A percentile compares a stretch with the other conserved stretches of the same genome.
Evolutionary conservation across 1,140 invertebrate species (phyloP).

Genomic region (Brachionus asplanchnoidis): DNA sequence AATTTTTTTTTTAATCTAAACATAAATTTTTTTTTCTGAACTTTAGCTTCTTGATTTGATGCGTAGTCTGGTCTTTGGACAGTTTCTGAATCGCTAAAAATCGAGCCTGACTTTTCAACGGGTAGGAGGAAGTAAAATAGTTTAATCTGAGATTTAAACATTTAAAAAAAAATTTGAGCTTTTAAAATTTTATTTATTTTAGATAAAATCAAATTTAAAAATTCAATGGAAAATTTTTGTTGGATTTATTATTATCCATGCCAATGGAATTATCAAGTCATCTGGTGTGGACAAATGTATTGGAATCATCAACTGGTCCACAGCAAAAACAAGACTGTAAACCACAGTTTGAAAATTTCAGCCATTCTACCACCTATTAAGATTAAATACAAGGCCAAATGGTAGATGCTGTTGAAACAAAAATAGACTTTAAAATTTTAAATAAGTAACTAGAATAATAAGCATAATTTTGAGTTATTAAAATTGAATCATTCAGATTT

Average conservation of each 20-base stretch:
- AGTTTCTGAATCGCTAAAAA: background rate
- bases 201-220: background rate
- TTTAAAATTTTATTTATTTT: background rate
- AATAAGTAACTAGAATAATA: background rate
- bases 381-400: background rate
- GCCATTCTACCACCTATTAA: background rate
- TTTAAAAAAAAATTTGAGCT: background rate
- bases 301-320: background rate
- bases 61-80: too few species aligned
- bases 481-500: background rate
- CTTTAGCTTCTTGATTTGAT: background rate
- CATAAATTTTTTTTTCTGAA: background rate
- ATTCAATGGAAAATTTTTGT: background rate
- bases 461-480: background rate
- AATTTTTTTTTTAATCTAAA: background rate
- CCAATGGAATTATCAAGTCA: background rate
- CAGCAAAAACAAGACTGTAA: background rate
- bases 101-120: background rate
- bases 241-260: background rate
- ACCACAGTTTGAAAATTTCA: background rate
- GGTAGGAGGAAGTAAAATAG: background rate
- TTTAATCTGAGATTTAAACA: background rate
- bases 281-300: background rate
- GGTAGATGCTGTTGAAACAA: background rate
- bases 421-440: background rate